Percentiles rank a stretch among this genome's conserved stretches.
These are phyloP conservation scores for Apeira syringaria DNA, from an alignment of 2,888 invertebrate genomes.

Conservation along the genomic window DNA sequence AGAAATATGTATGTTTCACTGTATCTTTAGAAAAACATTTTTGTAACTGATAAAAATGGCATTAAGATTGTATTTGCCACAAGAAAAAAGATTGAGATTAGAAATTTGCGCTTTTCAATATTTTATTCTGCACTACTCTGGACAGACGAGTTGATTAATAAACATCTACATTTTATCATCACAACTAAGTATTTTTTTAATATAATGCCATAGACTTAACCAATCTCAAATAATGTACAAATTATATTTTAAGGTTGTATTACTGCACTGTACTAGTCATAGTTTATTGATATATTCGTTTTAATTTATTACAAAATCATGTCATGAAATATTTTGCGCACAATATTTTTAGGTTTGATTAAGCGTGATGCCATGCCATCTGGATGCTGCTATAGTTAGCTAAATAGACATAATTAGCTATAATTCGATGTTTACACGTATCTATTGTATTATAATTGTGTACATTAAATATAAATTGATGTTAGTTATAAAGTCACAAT, in stretches of 20 bases:
- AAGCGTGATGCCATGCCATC: not conserved
- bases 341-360: slow-evolving; percentile 22
- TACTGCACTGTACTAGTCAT: slow-evolving; percentile 49
- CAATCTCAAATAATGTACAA: slow-evolving; percentile 44
- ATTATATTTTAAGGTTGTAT: slow-evolving; percentile 41
- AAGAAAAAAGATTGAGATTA: no score
- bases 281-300: slow-evolving; percentile 37
- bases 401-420: not conserved
- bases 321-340: slow-evolving; percentile 24
- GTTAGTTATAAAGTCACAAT: slow-evolving; percentile 17
- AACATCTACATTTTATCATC: no score
- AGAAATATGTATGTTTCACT: no score
- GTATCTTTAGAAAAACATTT: no score
- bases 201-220: slow-evolving; percentile 19
- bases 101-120: no score
- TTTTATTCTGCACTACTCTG: no score
- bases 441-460: not conserved
- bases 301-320: slow-evolving; percentile 28
- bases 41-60: no score
- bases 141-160: no score
- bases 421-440: not conserved
- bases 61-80: no score
- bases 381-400: not conserved
- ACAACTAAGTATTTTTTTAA: no score
- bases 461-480: slow-evolving; percentile 28